Base-by-base conservation (phyloP, 2,888 invertebrate genomes). In the Ectemnius lituratus region DNA sequence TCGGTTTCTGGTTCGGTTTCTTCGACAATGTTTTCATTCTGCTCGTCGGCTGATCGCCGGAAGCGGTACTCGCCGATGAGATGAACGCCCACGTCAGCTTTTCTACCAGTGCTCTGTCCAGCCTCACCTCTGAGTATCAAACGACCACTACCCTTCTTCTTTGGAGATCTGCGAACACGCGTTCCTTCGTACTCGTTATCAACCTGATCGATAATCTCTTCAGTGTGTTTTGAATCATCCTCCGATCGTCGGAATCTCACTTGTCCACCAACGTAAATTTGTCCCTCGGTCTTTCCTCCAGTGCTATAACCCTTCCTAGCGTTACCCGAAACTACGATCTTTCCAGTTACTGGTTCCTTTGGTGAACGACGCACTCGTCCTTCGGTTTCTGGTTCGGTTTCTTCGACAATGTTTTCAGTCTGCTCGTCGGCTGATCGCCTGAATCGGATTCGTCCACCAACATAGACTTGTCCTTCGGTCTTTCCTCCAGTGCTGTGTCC, bases 231-330 rank as follows among this genome's bases (percentile, higher is more conserved):
- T 11, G 37, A 0, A 8, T 0, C 2, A 8, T 46, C 62, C 20
- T 62, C 62, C 5, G 37, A 47, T 62, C 47, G 14, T 8, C 62
- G 1, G 47, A 62, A 62, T 13, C 23, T 14, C 13, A 62, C 23
- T 20, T 20, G 14, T 6, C 62, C 47, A 4, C 46, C 20, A 14
- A 46, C 62, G 0, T 20, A 28, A 14, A 62, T 23, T 11, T 62
- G n/a, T 1, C 62, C 62, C 20, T 62, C 47, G 47, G 62, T 62
- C 23, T 20, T 62, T n/a, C 62, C 47, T 18, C 47, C 46, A 1
- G 62, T 62, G 8, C 62, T 62, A 6, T 18, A 46, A 20, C 47
- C 62, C 11, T 47, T 46, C 47, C 47, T 62, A 14, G 62, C 47
- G 2, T 11, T 18, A 46, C 18, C 47, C 14, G 16, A 14, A 2